These are phyloP conservation scores for Rapana venosa DNA, from an alignment of 2,888 invertebrate genomes.

Conservation along the genomic window DNA sequence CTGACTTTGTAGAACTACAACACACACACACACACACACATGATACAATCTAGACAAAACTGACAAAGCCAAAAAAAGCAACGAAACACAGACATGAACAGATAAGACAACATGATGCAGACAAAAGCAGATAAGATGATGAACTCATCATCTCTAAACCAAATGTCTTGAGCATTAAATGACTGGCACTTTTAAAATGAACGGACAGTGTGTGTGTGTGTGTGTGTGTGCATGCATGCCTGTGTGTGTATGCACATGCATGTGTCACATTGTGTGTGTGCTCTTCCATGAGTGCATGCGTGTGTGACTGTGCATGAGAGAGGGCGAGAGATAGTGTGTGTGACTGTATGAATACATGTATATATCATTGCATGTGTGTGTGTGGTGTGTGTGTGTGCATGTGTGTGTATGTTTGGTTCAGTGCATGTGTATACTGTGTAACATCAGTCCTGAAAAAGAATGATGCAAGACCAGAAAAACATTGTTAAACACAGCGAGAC, in stretches of 20 bases:
- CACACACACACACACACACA: not conserved
- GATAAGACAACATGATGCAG: not conserved
- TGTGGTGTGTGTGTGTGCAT: not conserved
- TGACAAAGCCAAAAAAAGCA: no score
- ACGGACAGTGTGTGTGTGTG: not conserved
- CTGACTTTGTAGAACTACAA: no score
- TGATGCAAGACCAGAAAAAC: not conserved
- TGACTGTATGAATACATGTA: not conserved
- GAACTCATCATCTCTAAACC: not conserved
- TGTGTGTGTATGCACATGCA: not conserved
- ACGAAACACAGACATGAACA: no score
- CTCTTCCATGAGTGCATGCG: not conserved
- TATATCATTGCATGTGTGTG: not conserved
- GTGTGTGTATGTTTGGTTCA: not conserved
- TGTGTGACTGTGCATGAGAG: not conserved
- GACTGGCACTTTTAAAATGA: not conserved
- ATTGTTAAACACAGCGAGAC: not conserved
- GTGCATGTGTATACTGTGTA: not conserved
- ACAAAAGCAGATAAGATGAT: not conserved
- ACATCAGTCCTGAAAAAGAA: no score
- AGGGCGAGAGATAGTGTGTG: not conserved
- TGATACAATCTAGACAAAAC: no score
- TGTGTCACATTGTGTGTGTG: slow-evolving; percentile 3
- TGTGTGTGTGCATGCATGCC: not conserved
- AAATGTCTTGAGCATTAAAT: not conserved